These are phyloP conservation scores for Abrostola triplasia DNA, from an alignment of 2,888 invertebrate genomes.

Conservation along the genomic window DNA sequence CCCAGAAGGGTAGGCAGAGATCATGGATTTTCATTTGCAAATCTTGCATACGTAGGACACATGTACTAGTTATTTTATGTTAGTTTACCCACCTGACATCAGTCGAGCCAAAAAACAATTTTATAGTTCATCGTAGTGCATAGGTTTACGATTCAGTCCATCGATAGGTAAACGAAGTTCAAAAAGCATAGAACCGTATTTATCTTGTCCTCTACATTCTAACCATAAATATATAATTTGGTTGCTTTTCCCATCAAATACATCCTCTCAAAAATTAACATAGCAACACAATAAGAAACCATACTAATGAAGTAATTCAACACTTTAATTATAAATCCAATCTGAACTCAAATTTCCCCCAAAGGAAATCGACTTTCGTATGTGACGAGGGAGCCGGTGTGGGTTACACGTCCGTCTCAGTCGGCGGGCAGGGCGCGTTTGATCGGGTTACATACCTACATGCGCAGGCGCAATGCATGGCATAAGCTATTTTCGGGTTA, in stretches of 20 bases:
- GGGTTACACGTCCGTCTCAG: slow-evolving; percentile 74
- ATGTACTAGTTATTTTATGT: too few species aligned
- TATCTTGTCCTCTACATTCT: background rate
- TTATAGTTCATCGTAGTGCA: too few species aligned
- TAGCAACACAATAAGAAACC: slow-evolving; percentile 19
- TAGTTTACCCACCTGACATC: too few species aligned
- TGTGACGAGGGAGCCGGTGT: slow-evolving; percentile 65
- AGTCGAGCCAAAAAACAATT: too few species aligned
- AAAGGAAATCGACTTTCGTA: slow-evolving; percentile 76
- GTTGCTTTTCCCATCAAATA: background rate
- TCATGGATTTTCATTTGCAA: too few species aligned
- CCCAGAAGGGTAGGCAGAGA: too few species aligned
- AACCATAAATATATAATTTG: background rate
- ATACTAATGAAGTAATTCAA: slow-evolving; percentile 35
- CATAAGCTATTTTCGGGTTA: too few species aligned
- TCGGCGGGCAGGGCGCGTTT: slow-evolving; percentile 68
- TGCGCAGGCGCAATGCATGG: slow-evolving; percentile 46
- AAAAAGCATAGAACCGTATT: too few species aligned
- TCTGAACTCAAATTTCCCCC: slow-evolving; percentile 56
- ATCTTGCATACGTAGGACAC: too few species aligned
- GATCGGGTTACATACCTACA: slow-evolving; percentile 72
- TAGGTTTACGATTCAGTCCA: too few species aligned
- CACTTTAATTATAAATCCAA: slow-evolving; percentile 49
- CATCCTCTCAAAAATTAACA: background rate
- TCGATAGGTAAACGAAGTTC: too few species aligned